Base-by-base conservation (phyloP, 2,888 invertebrate genomes). In the Eupeodes luniger region DNA sequence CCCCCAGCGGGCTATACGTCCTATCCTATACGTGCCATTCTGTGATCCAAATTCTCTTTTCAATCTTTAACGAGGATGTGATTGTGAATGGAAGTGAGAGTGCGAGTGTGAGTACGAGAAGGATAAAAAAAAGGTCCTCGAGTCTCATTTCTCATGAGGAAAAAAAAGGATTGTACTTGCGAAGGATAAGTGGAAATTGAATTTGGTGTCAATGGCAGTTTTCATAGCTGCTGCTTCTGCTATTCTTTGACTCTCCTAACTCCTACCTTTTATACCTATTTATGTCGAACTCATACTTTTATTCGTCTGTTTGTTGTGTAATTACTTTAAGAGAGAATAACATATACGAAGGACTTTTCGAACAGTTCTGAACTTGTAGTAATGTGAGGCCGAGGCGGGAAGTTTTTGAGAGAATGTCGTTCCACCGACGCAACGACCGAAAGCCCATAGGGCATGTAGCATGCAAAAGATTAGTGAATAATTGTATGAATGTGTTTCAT, bases 131-230 rank as follows among this genome's bases (percentile, higher is more conserved):
- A 40, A 44, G 40, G 61, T 49, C 53, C 34, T 14, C 10, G 69
- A 12, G 12, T 16, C 16, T 34, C n/a, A 16, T 53, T 34, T 12
- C 10, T 40, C 55, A 70, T 40, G 12, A 27, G 14, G 12, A 55
- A 70, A 61, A 75, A 80, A 47, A 67, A 70, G 40, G 27, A 75
- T 61, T 79, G 36, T 67, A 62, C 72, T 64, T 80, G 64, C 19
- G 69, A 44, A 67, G 88, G 81, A 88, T 81, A 88, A 88, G 81
- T 88, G 85, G 85, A 85, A 88, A 85, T 88, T 88, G 88, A 85
- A 88, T 88, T 81, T 85, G 85, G 88, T 85, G 85, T 88, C 88
- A 75, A 88, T 81, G 69, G 77, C 85, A 81, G 88, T 81, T 84
- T 69, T 66, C 14, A 78, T 75, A 69, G 75, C 69, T 79, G 34